Conservation (phyloP, 2,113 vertebrate species). For the Chloroceryle aenea region DNA sequence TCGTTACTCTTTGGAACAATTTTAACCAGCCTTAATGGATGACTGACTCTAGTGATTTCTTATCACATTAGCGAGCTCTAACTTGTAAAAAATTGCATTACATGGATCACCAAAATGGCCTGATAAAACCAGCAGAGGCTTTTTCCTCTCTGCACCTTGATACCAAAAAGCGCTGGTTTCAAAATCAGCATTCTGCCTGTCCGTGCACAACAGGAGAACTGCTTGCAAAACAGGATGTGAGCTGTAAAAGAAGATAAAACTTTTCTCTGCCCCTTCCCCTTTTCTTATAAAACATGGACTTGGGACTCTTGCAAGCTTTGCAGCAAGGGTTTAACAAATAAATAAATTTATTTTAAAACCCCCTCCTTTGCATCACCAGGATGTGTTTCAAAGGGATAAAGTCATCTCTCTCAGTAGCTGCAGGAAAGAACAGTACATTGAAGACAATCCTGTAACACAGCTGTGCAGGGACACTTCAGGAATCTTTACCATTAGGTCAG, state of each 20-base stretch:
- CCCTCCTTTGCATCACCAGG: neutral
- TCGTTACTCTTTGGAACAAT: neutral
- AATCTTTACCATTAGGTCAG: neutral
- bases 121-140: neutral
- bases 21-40: neutral
- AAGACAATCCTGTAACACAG: neutral
- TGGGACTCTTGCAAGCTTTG: neutral
- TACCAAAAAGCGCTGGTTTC: neutral
- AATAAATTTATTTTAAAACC: neutral
- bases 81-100: neutral
- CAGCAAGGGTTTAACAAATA: neutral
- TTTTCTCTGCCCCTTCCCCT: neutral
- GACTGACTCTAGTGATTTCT: neutral
- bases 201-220: neutral
- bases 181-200: neutral
- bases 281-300: neutral
- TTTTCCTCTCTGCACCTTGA: neutral
- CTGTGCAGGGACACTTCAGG: neutral
- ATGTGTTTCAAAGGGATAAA: neutral
- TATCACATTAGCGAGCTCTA: neutral
- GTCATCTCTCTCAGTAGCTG: neutral
- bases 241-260: neutral
- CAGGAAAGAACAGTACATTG: neutral
- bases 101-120: neutral
- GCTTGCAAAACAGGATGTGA: neutral